Evolutionary conservation across 2,113 vertebrate genomes (phyloP).

Genomic region (Diphyllodes magnificus): DNA sequence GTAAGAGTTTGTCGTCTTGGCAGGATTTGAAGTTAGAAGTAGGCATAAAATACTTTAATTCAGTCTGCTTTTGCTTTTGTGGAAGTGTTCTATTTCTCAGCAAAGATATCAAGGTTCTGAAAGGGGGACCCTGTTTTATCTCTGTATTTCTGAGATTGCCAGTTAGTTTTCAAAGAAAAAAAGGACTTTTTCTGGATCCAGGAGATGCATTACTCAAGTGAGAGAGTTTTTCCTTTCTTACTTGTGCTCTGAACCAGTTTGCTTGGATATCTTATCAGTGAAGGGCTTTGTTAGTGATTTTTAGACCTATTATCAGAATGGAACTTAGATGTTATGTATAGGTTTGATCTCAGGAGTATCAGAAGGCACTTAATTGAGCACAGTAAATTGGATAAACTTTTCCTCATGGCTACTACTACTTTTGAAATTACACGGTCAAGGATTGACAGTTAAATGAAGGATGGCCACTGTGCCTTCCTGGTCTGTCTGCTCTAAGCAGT

Average conservation of each 20-base stretch:
- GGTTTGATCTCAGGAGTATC: not conserved
- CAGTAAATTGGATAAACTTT: not conserved
- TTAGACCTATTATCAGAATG: not conserved
- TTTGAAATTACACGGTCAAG: not conserved
- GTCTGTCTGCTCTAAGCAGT: not conserved
- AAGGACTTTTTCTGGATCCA: not conserved
- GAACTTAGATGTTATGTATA: not conserved
- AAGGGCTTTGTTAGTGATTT: not conserved
- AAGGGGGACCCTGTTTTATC: not conserved
- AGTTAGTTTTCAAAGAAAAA: not conserved
- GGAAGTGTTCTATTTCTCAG: not conserved
- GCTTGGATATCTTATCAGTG: not conserved
- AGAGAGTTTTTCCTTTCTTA: not conserved
- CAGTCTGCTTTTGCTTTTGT: not conserved
- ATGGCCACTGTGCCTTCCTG: not conserved
- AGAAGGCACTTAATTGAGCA: not conserved
- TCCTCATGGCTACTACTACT: not conserved
- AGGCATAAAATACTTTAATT: not conserved
- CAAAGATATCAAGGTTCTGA: not conserved
- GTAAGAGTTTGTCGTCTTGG: not conserved
- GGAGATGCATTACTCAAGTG: not conserved
- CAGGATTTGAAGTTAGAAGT: not conserved
- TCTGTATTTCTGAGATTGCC: not conserved
- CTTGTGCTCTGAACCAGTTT: not conserved
- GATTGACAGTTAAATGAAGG: not conserved